Evolutionary conservation across 2,797 vertebrate genomes (phyloP), one percentile per base, ranked within the genome.

Genomic region (Gallinago nigripennis): DNA sequence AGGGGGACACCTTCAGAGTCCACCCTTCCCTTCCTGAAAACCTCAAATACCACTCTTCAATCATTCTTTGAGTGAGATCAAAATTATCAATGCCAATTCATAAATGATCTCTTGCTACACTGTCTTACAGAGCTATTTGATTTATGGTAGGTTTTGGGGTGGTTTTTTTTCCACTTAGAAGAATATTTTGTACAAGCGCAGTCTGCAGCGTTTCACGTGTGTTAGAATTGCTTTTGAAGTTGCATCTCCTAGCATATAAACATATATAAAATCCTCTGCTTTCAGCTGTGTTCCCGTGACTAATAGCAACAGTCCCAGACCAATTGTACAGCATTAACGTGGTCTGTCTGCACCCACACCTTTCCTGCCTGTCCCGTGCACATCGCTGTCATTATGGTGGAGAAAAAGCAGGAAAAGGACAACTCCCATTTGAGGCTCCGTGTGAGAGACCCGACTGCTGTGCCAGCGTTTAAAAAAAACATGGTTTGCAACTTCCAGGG

Each of bases 401-500:
- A 37, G 53, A 21, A 53, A 90, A 92, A 90, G 86, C 94, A 92
- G 73, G 35, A 18, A 92, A 97, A 96, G 90, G 76, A 94, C 95
- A 93, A 63, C 80, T 96, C 89, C 82, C 88, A 78, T 63, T 96
- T 78, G 88, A 87, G 63, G 76, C 61, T 94, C 94, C 88, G 7
- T 51, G 76, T 41, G 73, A 46, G 46, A 95, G 51, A 76, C 70
- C 65, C 60, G 60, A 25, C 96, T 78, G 90, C 86, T 78, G 63
- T 75, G 65, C 68, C 77, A 56, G 88, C 82, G 85, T 87, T 86
- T 94, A 33, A 39, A 33, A 90, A 94, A 95, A 78, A 16, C 72
- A 14, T 27, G 78, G 76, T 81, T 94, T 97, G 83, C 69, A 94
- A 87, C 93, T 94, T 96, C 9, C 86, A 70, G 69, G 82, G 65